Conservation (phyloP, 1,140 invertebrate species). For the Drosophila ohnishii region DNA sequence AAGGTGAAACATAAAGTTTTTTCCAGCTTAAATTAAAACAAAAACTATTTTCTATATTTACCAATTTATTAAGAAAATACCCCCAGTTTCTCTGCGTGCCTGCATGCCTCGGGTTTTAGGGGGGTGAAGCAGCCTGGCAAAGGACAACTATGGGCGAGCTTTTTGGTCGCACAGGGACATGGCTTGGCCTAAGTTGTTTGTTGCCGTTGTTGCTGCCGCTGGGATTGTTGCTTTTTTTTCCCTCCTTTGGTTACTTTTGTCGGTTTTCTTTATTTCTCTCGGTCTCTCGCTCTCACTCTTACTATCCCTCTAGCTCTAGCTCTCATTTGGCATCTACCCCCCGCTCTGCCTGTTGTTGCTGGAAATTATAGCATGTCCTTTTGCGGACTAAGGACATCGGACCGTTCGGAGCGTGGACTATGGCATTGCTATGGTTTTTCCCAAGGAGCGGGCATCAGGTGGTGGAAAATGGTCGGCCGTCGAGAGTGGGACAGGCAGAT, state of each 20-base stretch:
- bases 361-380: constrained; percentile 81
- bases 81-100: not conserved
- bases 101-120: not conserved
- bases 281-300: constrained; percentile 1
- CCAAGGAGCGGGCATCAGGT: constrained; percentile 48
- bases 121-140: constrained; percentile 45
- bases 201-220: constrained; percentile 49
- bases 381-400: constrained; percentile 59
- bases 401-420: constrained; percentile 53
- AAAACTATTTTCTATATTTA: not conserved
- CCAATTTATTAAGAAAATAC: not conserved
- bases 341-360: constrained; percentile 56
- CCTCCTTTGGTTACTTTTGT: constrained; percentile 68
- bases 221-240: constrained; percentile 54
- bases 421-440: constrained; percentile 76
- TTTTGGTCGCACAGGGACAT: constrained; percentile 50
- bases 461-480: constrained; percentile 26
- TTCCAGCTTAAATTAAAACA: not conserved
- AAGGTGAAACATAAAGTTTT: not conserved
- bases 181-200: constrained; percentile 75
- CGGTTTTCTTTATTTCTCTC: constrained; percentile 56
- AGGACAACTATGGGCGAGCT: constrained; percentile 76
- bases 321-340: constrained; percentile 1
- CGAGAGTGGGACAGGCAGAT: constrained; percentile 5
- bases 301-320: not conserved